Evolutionary conservation across 2,113 vertebrate genomes (phyloP), one percentile per base, ranked within the genome.

Genomic region (Tamias sibiricus): DNA sequence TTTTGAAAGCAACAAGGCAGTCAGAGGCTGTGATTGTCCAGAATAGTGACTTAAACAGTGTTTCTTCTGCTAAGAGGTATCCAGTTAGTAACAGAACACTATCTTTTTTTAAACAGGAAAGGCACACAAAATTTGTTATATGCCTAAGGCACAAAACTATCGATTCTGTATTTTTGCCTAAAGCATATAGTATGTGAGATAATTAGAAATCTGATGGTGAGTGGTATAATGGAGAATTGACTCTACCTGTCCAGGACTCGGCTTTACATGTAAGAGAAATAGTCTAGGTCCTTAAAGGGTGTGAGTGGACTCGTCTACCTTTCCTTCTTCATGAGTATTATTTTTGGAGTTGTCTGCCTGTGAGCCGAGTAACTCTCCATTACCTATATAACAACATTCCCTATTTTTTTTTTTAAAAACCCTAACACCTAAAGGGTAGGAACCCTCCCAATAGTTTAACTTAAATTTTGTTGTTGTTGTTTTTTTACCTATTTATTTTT

Each of bases 1-100:
- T 90, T 92, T 97, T 84, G 64, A 97, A 92, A 95, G 93, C 44
- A 68, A 2, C 49, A 66, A 83, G 75, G 40, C 54, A 57, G 44
- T 26, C 79, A 82, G 93, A 74, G 57, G 37, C 91, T 75, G 28
- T 11, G 19, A 16, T 95, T 88, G 32, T 82, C 87, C 11, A 1
- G 1, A 0, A 2, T 64, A 90, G 11, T 64, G 44, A 91, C 19
- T 0, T 4, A 54, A 92, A 62, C n/a, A 71, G 6, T 12, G 20
- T 74, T 76, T 28, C 30, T 94, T 95, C 72, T 95, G 66, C 37
- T 24, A 80, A 90, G 62, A 49, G 4, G 26, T 69, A 57, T 28
- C 40, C 57, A 94, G 8, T 87, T 96, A 94, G 71, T 80, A 94
- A 26, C 66, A 86, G 20, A 49, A 1, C 3, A 75, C 19, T 83